Evolutionary conservation across 2,888 invertebrate species (phyloP).

Genomic region (Pachliopta kotzebuea): DNA sequence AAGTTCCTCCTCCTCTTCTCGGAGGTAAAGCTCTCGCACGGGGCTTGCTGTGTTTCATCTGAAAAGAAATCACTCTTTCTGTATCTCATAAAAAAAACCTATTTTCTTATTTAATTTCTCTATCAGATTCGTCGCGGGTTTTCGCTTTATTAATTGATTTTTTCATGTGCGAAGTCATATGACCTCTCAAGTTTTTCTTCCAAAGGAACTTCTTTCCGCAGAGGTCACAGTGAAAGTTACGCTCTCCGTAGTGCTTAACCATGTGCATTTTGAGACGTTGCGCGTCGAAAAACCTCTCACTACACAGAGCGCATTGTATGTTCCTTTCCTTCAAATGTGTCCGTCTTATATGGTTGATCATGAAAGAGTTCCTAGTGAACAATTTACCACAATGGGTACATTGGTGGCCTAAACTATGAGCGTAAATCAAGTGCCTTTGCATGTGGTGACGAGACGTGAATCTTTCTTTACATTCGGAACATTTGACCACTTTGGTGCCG

Average conservation of each 20-base stretch:
- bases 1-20: conserved; percentile 64
- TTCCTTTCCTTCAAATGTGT: conserved; percentile 64
- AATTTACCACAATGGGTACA: conserved; percentile 55
- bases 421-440: conserved; percentile 52
- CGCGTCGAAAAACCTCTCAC: conserved; percentile 55
- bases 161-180: conserved; percentile 62
- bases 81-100: conserved; percentile 33
- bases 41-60: conserved; percentile 57
- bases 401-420: conserved; percentile 55
- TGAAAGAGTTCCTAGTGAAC: conserved; percentile 57
- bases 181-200: conserved; percentile 79
- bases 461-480: conserved; percentile 53
- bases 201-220: conserved; percentile 80
- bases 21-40: conserved; percentile 51
- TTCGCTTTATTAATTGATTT: conserved; percentile 25
- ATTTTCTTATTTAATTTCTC: conserved; percentile 15
- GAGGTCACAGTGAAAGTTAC: conserved; percentile 77
- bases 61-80: conserved; percentile 65
- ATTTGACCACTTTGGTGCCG: conserved; percentile 50
- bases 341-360: conserved; percentile 57
- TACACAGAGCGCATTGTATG: conserved; percentile 56
- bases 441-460: conserved; percentile 56
- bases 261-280: conserved; percentile 64
- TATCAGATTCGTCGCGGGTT: conserved; percentile 6
- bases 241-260: conserved; percentile 72